phyloP scores from a whole-genome alignment of 2,888 invertebrate species.

The Pachycephus smyrnensis region DNA sequence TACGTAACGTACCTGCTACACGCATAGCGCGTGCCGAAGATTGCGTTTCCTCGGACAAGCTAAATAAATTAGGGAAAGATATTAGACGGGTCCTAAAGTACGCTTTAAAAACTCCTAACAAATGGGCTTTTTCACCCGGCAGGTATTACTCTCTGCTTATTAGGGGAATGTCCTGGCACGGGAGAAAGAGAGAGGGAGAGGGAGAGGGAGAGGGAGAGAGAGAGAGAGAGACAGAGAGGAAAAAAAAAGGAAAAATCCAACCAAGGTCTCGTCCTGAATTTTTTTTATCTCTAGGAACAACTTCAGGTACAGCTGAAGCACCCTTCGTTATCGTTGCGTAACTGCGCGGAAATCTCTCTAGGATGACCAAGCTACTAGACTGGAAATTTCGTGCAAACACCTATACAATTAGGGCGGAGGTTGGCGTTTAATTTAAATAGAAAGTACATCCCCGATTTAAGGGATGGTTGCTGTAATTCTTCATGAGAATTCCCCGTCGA shows the following conservation, averaged over 20 bases:
- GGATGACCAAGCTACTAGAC: background rate
- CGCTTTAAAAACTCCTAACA: conserved; percentile 24
- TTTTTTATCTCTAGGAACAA: background rate
- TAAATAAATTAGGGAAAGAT: conserved; percentile 39
- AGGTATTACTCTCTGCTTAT: conserved; percentile 4
- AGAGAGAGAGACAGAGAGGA: background rate
- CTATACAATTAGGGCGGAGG: background rate
- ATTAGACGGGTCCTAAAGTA: conserved; percentile 23
- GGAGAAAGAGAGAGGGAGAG: background rate
- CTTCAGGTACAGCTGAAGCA: background rate
- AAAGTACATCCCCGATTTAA: background rate
- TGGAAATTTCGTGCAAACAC: background rate
- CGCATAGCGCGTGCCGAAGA: conserved; percentile 27
- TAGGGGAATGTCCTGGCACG: background rate
- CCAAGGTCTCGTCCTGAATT: background rate
- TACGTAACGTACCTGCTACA: conserved; percentile 13
- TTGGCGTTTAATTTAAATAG: background rate
- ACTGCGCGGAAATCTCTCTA: background rate
- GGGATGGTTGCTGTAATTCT: background rate
- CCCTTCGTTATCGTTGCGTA: background rate
- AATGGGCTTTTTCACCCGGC: conserved; percentile 20
- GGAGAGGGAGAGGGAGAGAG: background rate
- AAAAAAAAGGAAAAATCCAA: background rate
- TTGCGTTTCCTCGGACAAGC: conserved; percentile 30
- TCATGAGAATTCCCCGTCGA: background rate